Conservation (phyloP, 2,888 invertebrate genomes). For the Bugulina stolonifera region DNA sequence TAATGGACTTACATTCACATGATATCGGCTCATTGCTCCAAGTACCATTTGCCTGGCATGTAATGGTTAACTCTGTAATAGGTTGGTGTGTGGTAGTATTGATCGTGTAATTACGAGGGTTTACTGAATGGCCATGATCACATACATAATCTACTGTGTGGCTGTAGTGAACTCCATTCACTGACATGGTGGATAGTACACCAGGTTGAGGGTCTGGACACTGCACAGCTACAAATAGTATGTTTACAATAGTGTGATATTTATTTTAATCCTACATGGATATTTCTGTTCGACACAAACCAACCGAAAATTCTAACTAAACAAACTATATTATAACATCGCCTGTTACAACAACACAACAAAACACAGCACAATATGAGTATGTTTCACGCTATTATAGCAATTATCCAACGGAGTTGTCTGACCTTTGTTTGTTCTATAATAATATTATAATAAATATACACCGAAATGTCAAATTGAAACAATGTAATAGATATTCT, state of each 20-base stretch:
- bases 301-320: no score
- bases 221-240: background rate
- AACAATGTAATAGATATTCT: no score
- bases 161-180: background rate
- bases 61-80: constrained; percentile 19
- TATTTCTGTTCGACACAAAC: no score
- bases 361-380: no score
- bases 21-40: constrained; percentile 28
- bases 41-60: constrained; percentile 30
- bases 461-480: no score
- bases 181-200: background rate
- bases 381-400: no score
- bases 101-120: background rate
- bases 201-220: background rate
- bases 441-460: no score
- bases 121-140: background rate
- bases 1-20: background rate
- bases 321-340: background rate
- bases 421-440: no score
- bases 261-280: no score
- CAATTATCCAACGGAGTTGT: no score
- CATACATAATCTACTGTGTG: background rate
- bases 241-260: no score
- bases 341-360: no score
- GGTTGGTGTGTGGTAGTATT: background rate